Evolutionary conservation across 2,113 vertebrate species (phyloP).

Genomic region (Delphinus delphis): DNA sequence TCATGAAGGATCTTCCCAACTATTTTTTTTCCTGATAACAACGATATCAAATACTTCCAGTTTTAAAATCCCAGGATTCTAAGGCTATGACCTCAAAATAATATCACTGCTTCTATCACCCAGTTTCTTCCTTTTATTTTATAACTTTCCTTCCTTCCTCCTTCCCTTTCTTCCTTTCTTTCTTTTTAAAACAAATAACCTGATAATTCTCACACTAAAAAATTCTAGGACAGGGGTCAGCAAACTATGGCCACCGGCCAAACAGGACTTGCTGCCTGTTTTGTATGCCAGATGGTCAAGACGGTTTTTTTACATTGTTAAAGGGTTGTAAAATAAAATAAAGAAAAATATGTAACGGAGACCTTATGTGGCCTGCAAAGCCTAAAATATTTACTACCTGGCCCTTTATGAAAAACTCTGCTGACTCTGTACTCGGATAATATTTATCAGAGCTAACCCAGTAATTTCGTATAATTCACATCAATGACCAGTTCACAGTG

Average conservation of each 20-base stretch:
- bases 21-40: background rate
- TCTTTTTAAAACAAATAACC: background rate
- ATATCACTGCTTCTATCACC: background rate
- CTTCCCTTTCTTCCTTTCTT: background rate
- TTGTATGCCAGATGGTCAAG: background rate
- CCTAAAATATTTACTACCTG: background rate
- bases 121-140: constrained; percentile 2
- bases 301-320: background rate
- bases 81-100: background rate
- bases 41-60: background rate
- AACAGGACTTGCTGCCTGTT: background rate
- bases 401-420: background rate
- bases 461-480: background rate
- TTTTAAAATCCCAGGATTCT: constrained; percentile 20
- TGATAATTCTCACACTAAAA: constrained; percentile 5
- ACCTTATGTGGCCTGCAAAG: background rate
- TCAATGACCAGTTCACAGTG: background rate
- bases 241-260: background rate
- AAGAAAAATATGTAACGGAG: background rate
- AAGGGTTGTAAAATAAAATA: background rate
- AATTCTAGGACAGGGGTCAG: background rate
- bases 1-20: background rate
- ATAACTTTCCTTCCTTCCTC: background rate
- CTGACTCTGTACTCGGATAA: background rate
- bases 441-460: background rate